Percentiles rank a stretch among this genome's conserved stretches.
These are phyloP conservation scores for Drosophila mettleri DNA, from an alignment of 2,888 invertebrate genomes.

Conservation along the genomic window DNA sequence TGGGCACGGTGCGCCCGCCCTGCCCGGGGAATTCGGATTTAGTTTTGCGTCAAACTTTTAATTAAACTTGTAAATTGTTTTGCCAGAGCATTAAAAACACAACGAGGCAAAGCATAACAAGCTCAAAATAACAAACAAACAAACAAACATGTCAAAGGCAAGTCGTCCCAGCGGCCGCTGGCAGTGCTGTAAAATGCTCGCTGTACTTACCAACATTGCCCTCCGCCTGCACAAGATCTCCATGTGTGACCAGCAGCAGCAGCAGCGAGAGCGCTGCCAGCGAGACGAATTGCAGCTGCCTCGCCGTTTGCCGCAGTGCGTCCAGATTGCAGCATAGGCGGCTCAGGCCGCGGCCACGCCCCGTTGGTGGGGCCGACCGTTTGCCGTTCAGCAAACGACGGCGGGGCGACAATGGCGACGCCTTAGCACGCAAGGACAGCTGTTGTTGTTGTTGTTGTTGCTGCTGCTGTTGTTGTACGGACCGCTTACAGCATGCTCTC, in stretches of 20 bases:
- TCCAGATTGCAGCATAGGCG: constrained; percentile 61
- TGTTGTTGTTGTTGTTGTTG: constrained; percentile 15
- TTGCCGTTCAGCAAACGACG: constrained; percentile 36
- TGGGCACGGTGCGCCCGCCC: constrained; percentile 6
- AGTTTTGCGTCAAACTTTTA: constrained; percentile 64
- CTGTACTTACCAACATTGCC: constrained; percentile 84
- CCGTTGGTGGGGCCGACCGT: constrained; percentile 31
- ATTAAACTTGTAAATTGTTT: constrained; percentile 72
- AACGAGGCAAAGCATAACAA: background rate
- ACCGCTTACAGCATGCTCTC: constrained; percentile 44
- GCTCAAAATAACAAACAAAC: too few species aligned
- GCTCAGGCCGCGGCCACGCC: constrained; percentile 42
- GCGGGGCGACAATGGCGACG: constrained; percentile 38
- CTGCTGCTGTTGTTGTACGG: constrained; percentile 37
- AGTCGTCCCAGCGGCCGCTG: constrained; percentile 1
- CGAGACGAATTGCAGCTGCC: constrained; percentile 58
- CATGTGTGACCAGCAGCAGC: constrained; percentile 70
- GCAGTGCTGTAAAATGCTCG: constrained; percentile 2
- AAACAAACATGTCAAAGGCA: background rate
- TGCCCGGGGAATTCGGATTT: constrained; percentile 19
- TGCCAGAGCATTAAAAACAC: constrained; percentile 32
- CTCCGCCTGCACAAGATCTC: constrained; percentile 80
- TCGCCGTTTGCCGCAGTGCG: constrained; percentile 43
- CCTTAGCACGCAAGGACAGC: constrained; percentile 23
- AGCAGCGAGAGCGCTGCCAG: constrained; percentile 62